Percentiles rank a stretch among this genome's conserved stretches.
phyloP scores from a whole-genome alignment of 2,888 invertebrate genomes.

The Spodoptera littoralis region DNA sequence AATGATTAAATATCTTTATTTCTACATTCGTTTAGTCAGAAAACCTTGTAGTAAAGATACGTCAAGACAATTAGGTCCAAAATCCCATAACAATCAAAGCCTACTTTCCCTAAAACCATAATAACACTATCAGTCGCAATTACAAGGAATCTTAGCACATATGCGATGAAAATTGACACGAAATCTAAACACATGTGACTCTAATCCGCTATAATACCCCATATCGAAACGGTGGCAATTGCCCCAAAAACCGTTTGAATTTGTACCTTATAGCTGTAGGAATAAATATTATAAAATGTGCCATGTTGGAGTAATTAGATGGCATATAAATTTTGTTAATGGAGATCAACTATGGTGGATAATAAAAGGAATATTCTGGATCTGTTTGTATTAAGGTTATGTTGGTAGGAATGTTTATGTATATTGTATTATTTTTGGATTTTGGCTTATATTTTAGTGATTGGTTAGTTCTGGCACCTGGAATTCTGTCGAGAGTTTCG shows the following conservation, averaged over 20 bases:
- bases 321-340: slow-evolving; percentile 71
- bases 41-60: background rate
- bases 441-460: no score
- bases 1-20: no score
- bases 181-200: slow-evolving; percentile 71
- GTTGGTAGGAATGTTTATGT: slow-evolving; percentile 10
- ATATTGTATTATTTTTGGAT: no score
- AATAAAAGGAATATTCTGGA: slow-evolving; percentile 64
- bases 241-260: slow-evolving; percentile 50
- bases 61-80: slow-evolving; percentile 1
- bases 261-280: slow-evolving; percentile 53
- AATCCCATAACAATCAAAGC: slow-evolving; percentile 16
- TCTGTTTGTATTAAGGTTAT: slow-evolving; percentile 56
- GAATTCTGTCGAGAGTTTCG: no score
- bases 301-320: slow-evolving; percentile 67
- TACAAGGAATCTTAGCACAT: slow-evolving; percentile 49
- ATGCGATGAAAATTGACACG: slow-evolving; percentile 62
- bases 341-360: slow-evolving; percentile 70
- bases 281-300: slow-evolving; percentile 29
- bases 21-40: no score
- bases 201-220: slow-evolving; percentile 65
- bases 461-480: no score
- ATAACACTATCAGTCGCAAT: slow-evolving; percentile 44
- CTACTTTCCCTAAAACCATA: slow-evolving; percentile 26
- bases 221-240: slow-evolving; percentile 67